phyloP scores from a whole-genome alignment of 2,888 invertebrate genomes.

The Eudasyphora cyanicolor region DNA sequence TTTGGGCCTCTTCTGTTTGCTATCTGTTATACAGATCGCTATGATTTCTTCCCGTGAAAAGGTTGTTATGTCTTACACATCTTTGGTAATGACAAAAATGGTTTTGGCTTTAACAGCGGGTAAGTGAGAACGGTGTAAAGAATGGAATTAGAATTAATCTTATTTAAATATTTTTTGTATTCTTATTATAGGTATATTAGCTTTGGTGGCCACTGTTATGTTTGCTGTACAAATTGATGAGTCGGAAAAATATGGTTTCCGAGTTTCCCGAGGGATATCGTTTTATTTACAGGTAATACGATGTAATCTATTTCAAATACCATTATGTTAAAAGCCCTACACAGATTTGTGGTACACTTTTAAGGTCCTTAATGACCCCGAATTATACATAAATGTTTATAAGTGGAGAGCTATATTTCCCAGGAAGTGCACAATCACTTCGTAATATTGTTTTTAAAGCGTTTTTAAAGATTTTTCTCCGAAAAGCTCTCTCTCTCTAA shows the following conservation, averaged over 20 bases:
- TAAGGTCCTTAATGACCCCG: no score
- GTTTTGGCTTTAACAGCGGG: conserved; percentile 89
- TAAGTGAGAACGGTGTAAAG: conserved; percentile 81
- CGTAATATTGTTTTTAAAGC: no score
- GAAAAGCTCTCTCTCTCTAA: no score
- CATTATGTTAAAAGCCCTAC: no score
- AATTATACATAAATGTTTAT: no score
- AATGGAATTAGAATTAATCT: background rate
- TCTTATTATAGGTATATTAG: conserved; percentile 84
- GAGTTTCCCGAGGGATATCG: conserved; percentile 88
- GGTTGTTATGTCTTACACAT: conserved; percentile 88
- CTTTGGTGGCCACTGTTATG: conserved; percentile 89
- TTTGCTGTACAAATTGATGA: conserved; percentile 94
- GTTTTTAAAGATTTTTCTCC: background rate
- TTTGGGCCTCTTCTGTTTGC: conserved; percentile 88
- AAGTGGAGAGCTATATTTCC: no score
- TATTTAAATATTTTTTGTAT: conserved; percentile 11
- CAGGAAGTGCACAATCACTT: no score
- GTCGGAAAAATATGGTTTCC: conserved; percentile 85
- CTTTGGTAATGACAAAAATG: conserved; percentile 89
- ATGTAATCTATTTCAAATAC: no score
- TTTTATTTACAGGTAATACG: conserved; percentile 92
- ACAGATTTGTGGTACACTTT: no score
- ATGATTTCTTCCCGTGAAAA: conserved; percentile 93
- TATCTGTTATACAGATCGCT: conserved; percentile 91